A percentile compares a stretch with the other conserved stretches of the same genome.
Evolutionary conservation across 2,888 invertebrate genomes (phyloP).

Genomic region (Aporophyla nigra): DNA sequence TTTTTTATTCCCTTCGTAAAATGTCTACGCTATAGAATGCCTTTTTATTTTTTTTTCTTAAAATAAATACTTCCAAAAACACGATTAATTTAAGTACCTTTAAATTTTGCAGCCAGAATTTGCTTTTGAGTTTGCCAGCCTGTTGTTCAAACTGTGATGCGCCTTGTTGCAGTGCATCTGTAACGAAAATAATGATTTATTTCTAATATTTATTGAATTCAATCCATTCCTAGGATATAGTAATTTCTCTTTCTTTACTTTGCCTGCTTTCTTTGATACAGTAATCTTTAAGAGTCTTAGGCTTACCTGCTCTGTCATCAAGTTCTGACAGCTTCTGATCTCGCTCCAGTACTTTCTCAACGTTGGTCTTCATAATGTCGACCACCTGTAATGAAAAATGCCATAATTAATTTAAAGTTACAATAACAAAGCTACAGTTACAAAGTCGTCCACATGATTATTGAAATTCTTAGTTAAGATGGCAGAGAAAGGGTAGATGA

Average conservation of each 20-base stretch:
- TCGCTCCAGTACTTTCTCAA: constrained; percentile 98
- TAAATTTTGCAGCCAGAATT: constrained; percentile 99
- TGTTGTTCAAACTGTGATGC: constrained; percentile 99
- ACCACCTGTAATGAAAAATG: constrained; percentile 92
- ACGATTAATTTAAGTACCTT: constrained; percentile 90
- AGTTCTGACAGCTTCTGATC: constrained; percentile 99
- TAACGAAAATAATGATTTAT: constrained; percentile 49
- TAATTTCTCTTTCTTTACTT: neutral
- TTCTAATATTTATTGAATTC: neutral
- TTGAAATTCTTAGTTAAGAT: neutral
- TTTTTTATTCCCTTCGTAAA: neutral
- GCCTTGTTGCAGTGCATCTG: constrained; percentile 97
- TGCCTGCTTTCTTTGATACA: neutral
- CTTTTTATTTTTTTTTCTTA: neutral
- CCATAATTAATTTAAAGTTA: neutral
- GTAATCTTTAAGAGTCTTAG: neutral
- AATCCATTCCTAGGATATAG: neutral
- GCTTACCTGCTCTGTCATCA: constrained; percentile 95
- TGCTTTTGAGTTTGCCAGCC: constrained; percentile 98
- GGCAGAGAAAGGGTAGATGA: neutral
- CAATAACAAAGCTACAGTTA: neutral
- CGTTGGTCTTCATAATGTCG: constrained; percentile 98
- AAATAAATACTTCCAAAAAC: neutral
- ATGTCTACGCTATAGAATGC: neutral
- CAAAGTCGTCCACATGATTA: neutral